Conservation (phyloP, 2,797 vertebrate genomes). For the Psittacula echo region DNA sequence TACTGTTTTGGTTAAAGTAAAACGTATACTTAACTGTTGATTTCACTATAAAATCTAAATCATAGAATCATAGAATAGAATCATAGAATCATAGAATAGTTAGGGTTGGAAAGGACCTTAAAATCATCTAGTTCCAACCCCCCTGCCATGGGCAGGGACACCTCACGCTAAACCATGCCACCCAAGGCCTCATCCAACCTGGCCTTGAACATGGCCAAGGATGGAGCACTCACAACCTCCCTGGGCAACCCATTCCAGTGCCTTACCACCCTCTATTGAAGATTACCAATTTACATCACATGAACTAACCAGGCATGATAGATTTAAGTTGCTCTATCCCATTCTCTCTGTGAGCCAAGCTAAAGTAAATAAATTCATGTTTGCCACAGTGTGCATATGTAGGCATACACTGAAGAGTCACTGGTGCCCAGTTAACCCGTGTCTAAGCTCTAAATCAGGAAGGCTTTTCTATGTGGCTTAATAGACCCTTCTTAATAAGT, state of each 20-base stretch:
- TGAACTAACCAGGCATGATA: constrained; percentile 27
- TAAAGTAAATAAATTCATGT: not conserved
- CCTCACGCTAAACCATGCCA: no score
- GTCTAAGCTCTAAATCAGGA: not conserved
- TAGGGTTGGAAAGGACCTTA: no score
- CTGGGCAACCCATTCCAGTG: no score
- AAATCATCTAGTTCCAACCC: no score
- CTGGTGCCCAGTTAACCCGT: rapidly evolving
- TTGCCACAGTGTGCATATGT: not conserved
- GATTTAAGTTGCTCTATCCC: not conserved
- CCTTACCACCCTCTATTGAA: not conserved
- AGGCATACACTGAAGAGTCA: not conserved
- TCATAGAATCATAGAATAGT: no score
- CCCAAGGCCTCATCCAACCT: no score
- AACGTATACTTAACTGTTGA: not conserved
- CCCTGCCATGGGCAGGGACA: no score
- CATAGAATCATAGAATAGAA: no score
- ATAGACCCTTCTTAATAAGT: not conserved
- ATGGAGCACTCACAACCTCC: no score
- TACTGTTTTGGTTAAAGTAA: not conserved
- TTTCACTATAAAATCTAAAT: constrained; percentile 25
- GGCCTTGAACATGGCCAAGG: no score
- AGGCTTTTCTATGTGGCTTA: not conserved
- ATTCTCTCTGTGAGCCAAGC: not conserved
- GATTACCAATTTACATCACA: not conserved